Conservation (phyloP, 2,888 invertebrate species). For the Lepeophtheirus nordmannii region DNA sequence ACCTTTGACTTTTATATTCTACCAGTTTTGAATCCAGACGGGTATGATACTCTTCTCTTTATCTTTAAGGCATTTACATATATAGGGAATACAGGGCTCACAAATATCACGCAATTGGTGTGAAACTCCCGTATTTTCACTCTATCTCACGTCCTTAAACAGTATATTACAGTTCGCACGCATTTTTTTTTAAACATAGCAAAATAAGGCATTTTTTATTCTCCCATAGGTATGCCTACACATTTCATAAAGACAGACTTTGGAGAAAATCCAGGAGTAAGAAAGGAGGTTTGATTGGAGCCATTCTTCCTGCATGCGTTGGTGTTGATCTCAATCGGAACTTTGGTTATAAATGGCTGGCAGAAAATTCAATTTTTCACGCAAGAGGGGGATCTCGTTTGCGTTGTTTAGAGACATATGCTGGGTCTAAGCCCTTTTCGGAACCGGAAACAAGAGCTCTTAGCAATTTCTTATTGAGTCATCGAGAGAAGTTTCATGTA, state of each 20-base stretch:
- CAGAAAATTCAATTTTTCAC: not conserved
- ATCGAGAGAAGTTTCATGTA: not conserved
- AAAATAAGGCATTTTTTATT: no score
- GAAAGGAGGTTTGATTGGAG: not conserved
- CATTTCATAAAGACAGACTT: conserved; percentile 59
- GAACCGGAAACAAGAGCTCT: conserved; percentile 6
- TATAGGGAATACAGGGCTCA: not conserved
- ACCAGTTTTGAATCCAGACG: conserved; percentile 64
- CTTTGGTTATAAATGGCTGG: conserved; percentile 11
- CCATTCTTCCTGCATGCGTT: not conserved
- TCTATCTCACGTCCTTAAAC: no score
- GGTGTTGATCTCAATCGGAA: conserved; percentile 18
- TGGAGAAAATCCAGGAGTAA: conserved; percentile 45
- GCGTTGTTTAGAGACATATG: conserved; percentile 4
- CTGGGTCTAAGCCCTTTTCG: not conserved
- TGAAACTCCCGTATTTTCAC: no score
- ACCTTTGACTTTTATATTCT: conserved; percentile 55
- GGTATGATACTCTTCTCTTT: conserved; percentile 43
- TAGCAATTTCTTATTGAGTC: not conserved
- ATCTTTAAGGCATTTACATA: conserved; percentile 64
- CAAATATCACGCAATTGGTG: no score
- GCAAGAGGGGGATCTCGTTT: not conserved
- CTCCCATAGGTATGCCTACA: conserved; percentile 50
- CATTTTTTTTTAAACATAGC: no score
- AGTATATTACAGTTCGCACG: no score